These are phyloP conservation scores for Lepidurus packardi DNA, from an alignment of 1,140 invertebrate genomes.

Conservation along the genomic window DNA sequence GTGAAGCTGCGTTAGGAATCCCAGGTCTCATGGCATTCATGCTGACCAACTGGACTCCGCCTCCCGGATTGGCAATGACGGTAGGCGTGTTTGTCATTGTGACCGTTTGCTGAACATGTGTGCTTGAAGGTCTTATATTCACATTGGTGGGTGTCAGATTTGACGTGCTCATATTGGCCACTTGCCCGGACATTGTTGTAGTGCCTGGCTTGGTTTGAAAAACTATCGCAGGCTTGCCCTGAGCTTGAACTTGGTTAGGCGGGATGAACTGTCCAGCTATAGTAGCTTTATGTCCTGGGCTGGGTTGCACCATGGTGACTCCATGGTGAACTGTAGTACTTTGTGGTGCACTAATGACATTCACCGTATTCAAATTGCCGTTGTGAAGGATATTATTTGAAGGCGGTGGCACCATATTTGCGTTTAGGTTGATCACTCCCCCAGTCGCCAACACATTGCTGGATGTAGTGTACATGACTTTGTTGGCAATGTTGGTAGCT, in stretches of 20 bases:
- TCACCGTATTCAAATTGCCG: neutral
- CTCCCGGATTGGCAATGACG: constrained; percentile 32
- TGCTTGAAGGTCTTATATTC: neutral
- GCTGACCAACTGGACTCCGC: constrained; percentile 69
- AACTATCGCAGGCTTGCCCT: neutral
- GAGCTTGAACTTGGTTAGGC: neutral
- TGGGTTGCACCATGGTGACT: neutral
- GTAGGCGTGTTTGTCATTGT: constrained; percentile 12
- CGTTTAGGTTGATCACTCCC: constrained; percentile 44
- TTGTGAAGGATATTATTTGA: neutral
- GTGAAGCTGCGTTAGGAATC: constrained; percentile 34
- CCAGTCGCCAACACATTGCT: constrained; percentile 46
- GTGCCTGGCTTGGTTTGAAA: neutral
- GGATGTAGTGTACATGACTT: constrained; percentile 47
- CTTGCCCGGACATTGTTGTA: neutral
- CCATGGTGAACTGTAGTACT: neutral
- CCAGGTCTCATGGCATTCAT: constrained; percentile 60
- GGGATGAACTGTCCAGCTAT: neutral
- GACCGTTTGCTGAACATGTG: constrained; percentile 24
- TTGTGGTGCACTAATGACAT: neutral
- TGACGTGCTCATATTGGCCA: neutral
- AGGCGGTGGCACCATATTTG: constrained; percentile 40
- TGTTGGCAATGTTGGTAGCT: constrained; percentile 42
- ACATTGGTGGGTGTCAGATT: neutral
- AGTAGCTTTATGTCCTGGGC: neutral